phyloP scores from a whole-genome alignment of 2,797 vertebrate species.

The Siniperca obscura region DNA sequence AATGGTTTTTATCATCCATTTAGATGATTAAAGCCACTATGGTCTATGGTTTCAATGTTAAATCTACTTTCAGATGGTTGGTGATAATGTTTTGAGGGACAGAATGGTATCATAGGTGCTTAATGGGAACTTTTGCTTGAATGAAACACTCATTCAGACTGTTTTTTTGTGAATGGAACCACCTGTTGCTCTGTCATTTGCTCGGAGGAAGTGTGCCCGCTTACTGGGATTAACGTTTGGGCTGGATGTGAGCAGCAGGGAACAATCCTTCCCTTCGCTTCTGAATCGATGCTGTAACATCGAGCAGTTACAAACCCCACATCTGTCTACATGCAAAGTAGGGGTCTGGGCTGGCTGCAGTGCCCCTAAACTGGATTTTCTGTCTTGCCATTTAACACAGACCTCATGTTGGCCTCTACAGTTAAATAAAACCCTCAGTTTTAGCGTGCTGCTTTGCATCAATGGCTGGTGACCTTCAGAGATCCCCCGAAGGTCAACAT shows the following conservation, averaged over 20 bases:
- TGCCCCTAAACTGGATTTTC: constrained; percentile 48
- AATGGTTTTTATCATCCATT: constrained; percentile 53
- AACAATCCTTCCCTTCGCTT: constrained; percentile 44
- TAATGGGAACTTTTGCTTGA: constrained; percentile 69
- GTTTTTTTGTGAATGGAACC: constrained; percentile 58
- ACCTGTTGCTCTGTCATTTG: constrained; percentile 63
- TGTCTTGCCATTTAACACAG: constrained; percentile 48
- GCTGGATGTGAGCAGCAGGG: constrained; percentile 46
- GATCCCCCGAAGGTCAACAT: constrained; percentile 20
- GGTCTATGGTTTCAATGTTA: constrained; percentile 34
- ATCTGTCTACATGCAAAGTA: constrained; percentile 54
- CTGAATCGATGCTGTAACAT: constrained; percentile 54
- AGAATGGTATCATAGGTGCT: constrained; percentile 46
- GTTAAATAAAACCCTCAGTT: constrained; percentile 41
- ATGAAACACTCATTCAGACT: constrained; percentile 49
- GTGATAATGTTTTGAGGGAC: constrained; percentile 30
- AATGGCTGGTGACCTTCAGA: constrained; percentile 25
- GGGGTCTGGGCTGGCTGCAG: constrained; percentile 4
- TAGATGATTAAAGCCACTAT: constrained; percentile 51
- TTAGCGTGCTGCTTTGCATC: constrained; percentile 15
- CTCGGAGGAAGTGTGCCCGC: constrained; percentile 41
- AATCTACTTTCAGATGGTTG: constrained; percentile 47
- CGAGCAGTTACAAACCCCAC: constrained; percentile 55
- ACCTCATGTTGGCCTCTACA: constrained; percentile 16
- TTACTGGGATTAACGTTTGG: constrained; percentile 69